These are phyloP conservation scores for Agelas oroides DNA, from an alignment of 37 sponge, comb jelly and placozoan species.

Conservation along the genomic window DNA sequence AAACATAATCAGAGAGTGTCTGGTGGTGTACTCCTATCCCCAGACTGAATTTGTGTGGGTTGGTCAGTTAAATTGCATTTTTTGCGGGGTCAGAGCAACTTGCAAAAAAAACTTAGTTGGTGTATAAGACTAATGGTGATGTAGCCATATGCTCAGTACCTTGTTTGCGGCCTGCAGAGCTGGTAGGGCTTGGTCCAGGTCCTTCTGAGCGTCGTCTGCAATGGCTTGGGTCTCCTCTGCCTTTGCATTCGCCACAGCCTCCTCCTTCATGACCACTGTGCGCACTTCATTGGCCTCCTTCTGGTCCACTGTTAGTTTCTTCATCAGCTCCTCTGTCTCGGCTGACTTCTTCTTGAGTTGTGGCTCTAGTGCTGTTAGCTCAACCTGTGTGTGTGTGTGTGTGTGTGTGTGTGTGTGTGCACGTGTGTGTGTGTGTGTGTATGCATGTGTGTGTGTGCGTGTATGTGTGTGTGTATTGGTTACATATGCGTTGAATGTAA, in stretches of 20 bases:
- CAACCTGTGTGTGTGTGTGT: conserved; percentile 73
- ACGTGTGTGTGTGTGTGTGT: neutral
- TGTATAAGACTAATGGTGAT: no score
- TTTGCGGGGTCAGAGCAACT: no score
- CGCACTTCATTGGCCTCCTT: conserved; percentile 90
- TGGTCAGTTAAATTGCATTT: no score
- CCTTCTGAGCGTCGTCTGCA: conserved; percentile 95
- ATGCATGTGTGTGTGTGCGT: conserved; percentile 1
- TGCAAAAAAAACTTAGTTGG: no score
- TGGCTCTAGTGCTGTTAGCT: conserved; percentile 95
- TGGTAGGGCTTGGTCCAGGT: conserved; percentile 96
- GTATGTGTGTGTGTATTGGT: neutral
- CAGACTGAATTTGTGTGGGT: no score
- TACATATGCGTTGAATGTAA: no score
- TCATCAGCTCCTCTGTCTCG: conserved; percentile 92
- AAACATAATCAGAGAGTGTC: no score
- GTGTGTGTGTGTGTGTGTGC: no score
- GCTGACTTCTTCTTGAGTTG: conserved; percentile 87
- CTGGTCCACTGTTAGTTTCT: conserved; percentile 90
- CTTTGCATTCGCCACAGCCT: conserved; percentile 93
- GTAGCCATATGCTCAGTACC: conserved; percentile 44
- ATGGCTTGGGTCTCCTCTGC: conserved; percentile 96
- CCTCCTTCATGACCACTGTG: conserved; percentile 91
- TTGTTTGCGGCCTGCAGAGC: conserved; percentile 96
- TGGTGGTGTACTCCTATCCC: no score